Base-by-base conservation (phyloP, 2,888 invertebrate genomes). In the Cantharis rufa region DNA sequence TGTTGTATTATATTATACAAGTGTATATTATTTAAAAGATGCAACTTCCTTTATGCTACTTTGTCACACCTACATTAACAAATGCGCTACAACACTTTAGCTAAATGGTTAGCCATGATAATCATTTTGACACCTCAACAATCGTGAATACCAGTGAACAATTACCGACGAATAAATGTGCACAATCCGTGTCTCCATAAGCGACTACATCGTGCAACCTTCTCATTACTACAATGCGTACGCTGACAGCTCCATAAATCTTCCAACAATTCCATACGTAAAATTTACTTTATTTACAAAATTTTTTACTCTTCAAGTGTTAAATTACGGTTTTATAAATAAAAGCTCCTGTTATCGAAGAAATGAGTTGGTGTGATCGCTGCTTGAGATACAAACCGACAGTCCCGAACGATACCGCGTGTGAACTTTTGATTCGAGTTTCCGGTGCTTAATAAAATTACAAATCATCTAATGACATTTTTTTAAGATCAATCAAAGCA, bases 161-260 rank as follows among this genome's bases (percentile, higher is more conserved):
- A 80, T 81, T 78, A 76, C 77, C 76, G 79, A 72, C 71, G 77
- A 79, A 78, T 76, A 79, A 78, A 78, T 72, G 78, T 76, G 69
- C 78, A 73, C 78, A 77, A 81, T 79, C 76, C 80, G 81, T 82
- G 82, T 82, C 82, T 81, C 80, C 80, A 79, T 79, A 79, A 81
- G 82, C 81, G 82, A 78, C 74, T 75, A 78, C 81, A 80, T 82
- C 82, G 82, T 82, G 82, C 81, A 77, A 80, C 80, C 78, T 80
- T 80, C 82, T 82, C 81, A 83, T 83, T 84, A 83, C 81, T 82
- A 83, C 81, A 83, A 82, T 83, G 80, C 82, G 80, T 80, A 78
- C 75, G 81, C 78, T 82, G 82, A 82, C 82, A 82, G 82, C 80
- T 82, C 81, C 80, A 83, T 81, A 82, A 82, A 81, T 82, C 79